phyloP scores from a whole-genome alignment of 2,797 vertebrate genomes.

The Columba guinea region DNA sequence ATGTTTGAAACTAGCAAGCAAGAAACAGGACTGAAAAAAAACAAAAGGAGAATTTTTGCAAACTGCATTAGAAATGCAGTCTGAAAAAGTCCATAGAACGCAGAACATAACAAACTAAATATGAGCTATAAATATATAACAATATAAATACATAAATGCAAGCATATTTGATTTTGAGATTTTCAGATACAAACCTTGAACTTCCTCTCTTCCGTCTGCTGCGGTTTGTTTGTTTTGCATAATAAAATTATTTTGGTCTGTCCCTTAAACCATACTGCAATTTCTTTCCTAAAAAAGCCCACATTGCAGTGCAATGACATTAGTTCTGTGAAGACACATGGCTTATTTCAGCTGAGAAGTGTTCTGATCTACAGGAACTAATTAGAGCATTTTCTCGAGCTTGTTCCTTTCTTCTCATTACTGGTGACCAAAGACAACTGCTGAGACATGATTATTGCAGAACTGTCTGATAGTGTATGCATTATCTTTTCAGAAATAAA shows the following conservation, averaged over 20 bases:
- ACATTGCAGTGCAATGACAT: conserved; percentile 5
- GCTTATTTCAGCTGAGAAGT: conserved; percentile 29
- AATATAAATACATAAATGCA: background rate
- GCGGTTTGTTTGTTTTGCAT: conserved; percentile 17
- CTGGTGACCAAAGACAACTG: conserved; percentile 63
- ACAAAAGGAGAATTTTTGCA: background rate
- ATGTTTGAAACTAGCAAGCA: background rate
- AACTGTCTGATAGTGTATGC: conserved; percentile 3
- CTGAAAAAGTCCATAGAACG: background rate
- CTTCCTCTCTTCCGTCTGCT: background rate
- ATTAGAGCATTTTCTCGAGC: conserved; percentile 41
- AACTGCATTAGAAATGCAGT: background rate
- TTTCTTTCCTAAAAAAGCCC: background rate
- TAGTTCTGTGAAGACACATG: conserved; percentile 17
- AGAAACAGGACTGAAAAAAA: background rate
- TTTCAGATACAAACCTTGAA: conserved; percentile 7
- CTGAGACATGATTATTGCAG: conserved; percentile 48
- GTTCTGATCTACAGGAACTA: conserved; percentile 49
- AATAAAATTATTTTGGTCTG: background rate
- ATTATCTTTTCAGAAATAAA: conserved; percentile 31
- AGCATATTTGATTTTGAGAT: conserved; percentile 2
- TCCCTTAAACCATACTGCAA: conserved; percentile 1
- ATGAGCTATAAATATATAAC: background rate
- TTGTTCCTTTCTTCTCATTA: conserved; percentile 61
- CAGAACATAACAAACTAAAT: background rate